A percentile compares a stretch with the other conserved stretches of the same genome.
Evolutionary conservation across 23 tunicate species (phyloP).

Genomic region (Ciona savignyi): DNA sequence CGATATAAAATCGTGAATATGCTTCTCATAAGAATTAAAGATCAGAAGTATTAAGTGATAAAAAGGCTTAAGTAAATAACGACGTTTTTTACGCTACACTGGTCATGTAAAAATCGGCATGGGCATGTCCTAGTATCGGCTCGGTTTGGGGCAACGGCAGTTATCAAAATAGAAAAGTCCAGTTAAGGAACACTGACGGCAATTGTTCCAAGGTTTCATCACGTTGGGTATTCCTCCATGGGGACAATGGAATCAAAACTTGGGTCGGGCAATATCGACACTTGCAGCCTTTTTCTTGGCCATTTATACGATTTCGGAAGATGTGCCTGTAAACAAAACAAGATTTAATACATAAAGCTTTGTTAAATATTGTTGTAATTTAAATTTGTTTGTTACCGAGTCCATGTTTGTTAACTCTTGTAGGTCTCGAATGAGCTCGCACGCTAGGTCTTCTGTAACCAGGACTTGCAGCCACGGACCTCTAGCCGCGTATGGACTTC

Average conservation of each 20-base stretch:
- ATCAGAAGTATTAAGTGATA: not conserved
- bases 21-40: no score
- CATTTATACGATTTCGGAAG: slow-evolving; percentile 62
- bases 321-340: slow-evolving; percentile 27
- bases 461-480: slow-evolving; percentile 90
- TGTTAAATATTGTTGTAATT: no score
- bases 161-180: not conserved
- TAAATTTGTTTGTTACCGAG: not conserved
- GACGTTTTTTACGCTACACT: not conserved
- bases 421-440: slow-evolving; percentile 35
- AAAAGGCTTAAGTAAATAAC: not conserved
- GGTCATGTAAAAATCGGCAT: not conserved
- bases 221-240: slow-evolving; percentile 39
- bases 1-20: no score
- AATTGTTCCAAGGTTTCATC: not conserved
- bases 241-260: slow-evolving; percentile 37
- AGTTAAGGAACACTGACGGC: not conserved
- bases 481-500: slow-evolving; percentile 63
- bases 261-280: slow-evolving; percentile 50
- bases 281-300: slow-evolving; percentile 45
- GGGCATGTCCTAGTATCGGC: not conserved
- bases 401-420: not conserved
- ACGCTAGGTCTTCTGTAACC: slow-evolving; percentile 55
- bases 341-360: not conserved
- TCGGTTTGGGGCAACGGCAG: not conserved